These are phyloP conservation scores for Lota lota DNA, from an alignment of 2,113 vertebrate genomes.

Conservation along the genomic window DNA sequence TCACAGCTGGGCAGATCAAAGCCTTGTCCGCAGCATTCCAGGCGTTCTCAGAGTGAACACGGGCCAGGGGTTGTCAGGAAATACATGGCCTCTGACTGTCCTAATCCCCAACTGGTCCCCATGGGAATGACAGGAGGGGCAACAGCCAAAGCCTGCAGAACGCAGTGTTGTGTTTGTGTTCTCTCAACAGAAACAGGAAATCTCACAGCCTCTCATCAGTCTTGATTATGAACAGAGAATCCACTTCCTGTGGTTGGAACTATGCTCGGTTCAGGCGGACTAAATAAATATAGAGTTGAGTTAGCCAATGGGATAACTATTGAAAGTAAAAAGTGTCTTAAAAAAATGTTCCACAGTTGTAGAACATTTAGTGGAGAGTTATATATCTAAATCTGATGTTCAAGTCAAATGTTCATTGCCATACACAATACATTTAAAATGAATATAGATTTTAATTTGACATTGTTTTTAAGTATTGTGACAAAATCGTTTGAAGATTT, in stretches of 20 bases:
- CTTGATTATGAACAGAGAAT: conserved; percentile 54
- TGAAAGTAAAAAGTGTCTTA: no score
- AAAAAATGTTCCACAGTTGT: no score
- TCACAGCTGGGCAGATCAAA: conserved; percentile 52
- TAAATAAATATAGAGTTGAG: conserved; percentile 14
- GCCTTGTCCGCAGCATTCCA: conserved; percentile 32
- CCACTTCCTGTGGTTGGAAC: conserved; percentile 54
- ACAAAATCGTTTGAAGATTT: neutral
- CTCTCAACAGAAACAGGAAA: conserved; percentile 66
- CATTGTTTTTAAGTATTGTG: neutral
- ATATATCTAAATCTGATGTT: no score
- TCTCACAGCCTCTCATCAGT: conserved; percentile 52
- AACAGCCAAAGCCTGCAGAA: conserved; percentile 30
- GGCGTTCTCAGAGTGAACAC: conserved; percentile 17
- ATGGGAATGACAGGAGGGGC: conserved; percentile 44
- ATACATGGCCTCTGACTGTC: conserved; percentile 62
- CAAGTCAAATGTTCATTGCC: neutral
- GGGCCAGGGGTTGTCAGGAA: conserved; percentile 48
- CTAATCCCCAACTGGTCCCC: conserved; percentile 54
- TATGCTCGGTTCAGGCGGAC: conserved; percentile 17
- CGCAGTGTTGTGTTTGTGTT: conserved; percentile 55
- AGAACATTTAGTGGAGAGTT: no score
- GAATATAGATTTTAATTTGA: no score
- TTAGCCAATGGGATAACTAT: conserved; percentile 25
- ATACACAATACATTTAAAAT: conserved; percentile 16